These are phyloP conservation scores for Stichodactyla helianthus DNA, from an alignment of 64 coral and sea anemone genomes.

Conservation along the genomic window DNA sequence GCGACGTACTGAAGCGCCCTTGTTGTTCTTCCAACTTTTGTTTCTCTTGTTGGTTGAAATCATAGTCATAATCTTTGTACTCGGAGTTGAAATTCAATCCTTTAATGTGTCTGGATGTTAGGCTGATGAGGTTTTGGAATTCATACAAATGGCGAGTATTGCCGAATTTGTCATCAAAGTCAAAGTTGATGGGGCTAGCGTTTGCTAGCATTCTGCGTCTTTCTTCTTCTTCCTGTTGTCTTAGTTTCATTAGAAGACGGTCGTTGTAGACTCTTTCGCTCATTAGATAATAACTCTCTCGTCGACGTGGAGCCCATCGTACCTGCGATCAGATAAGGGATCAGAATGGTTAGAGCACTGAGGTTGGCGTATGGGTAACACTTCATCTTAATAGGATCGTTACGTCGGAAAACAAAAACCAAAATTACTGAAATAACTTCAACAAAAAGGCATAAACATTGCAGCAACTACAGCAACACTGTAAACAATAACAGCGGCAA, in stretches of 20 bases:
- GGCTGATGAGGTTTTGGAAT: slow-evolving; percentile 64
- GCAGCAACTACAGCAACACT: too few relatives aligned
- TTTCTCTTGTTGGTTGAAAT: slow-evolving; percentile 34
- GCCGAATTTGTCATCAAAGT: slow-evolving; percentile 76
- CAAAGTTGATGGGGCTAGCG: slow-evolving; percentile 70
- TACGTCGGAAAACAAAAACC: too few relatives aligned
- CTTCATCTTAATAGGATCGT: neutral
- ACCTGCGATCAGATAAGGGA: slow-evolving; percentile 30
- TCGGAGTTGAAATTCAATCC: slow-evolving; percentile 55
- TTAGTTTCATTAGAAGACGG: slow-evolving; percentile 62
- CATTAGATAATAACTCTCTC: slow-evolving; percentile 91
- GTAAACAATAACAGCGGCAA: too few relatives aligned
- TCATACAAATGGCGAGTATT: slow-evolving; percentile 63
- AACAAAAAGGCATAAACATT: too few relatives aligned
- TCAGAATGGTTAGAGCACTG: neutral
- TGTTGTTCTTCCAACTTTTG: neutral
- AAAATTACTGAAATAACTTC: too few relatives aligned
- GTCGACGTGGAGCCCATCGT: slow-evolving; percentile 74
- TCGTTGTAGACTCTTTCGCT: slow-evolving; percentile 88
- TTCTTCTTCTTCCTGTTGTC: slow-evolving; percentile 56
- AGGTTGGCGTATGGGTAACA: neutral
- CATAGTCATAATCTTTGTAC: slow-evolving; percentile 57
- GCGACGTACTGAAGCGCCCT: neutral
- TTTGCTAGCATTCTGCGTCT: neutral
- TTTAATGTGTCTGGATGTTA: slow-evolving; percentile 76